Evolutionary conservation across 2,888 invertebrate genomes (phyloP).

Genomic region (Lycocerus yunnanus): DNA sequence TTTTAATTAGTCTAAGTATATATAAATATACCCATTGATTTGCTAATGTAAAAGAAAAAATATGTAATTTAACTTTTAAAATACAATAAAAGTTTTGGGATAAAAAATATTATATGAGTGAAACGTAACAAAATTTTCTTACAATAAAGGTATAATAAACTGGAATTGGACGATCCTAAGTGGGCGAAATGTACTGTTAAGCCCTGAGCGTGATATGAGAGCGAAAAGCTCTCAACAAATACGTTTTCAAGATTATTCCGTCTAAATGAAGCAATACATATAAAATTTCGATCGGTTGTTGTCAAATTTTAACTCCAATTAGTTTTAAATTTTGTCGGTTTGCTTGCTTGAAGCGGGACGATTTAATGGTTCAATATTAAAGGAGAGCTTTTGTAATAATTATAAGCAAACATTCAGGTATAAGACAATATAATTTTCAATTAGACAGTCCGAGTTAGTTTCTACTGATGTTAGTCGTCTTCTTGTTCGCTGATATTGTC

Average conservation of each 20-base stretch:
- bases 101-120: neutral
- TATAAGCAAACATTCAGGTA: neutral
- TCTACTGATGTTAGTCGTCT: neutral
- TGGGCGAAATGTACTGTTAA: constrained; percentile 22
- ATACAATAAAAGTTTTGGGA: neutral
- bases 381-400: neutral
- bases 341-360: neutral
- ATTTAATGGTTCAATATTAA: neutral
- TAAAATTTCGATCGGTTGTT: constrained; percentile 12
- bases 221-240: constrained; percentile 22
- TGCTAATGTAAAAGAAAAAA: neutral
- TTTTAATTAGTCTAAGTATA: neutral
- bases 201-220: constrained; percentile 21
- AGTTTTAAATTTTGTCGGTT: neutral
- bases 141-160: constrained; percentile 20
- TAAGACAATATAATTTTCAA: neutral
- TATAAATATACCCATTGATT: neutral
- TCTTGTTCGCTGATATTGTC: constrained; percentile 25
- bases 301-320: constrained; percentile 8
- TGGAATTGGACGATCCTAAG: constrained; percentile 20
- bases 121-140: constrained; percentile 13
- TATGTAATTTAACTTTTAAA: neutral
- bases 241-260: constrained; percentile 14
- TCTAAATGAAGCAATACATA: constrained; percentile 14
- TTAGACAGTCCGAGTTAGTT: neutral